Base-by-base conservation (phyloP, 1,140 invertebrate species). In the Metaphire vulgaris region DNA sequence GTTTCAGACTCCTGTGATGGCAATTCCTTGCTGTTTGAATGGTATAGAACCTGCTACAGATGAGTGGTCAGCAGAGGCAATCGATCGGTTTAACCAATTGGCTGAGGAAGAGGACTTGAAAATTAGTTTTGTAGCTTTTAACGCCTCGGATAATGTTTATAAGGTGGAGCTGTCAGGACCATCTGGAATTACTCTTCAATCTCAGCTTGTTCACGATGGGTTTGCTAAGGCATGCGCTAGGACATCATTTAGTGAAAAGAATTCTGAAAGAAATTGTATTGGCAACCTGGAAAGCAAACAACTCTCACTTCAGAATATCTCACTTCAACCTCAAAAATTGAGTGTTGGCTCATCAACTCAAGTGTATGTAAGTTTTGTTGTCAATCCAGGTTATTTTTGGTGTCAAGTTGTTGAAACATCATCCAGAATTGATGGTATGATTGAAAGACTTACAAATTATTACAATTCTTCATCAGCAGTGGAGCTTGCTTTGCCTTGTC, bases 301-400 rank as follows among this genome's bases (percentile, higher is more conserved):
- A 12, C 41, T 56, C 41, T 12, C 6, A 56, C 6, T 56, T 56
- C n/a, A n/a, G n/a, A n/a, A n/a, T n/a, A n/a, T n/a, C n/a, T n/a
- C n/a, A n/a, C 6, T 21, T 56, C 41, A 12, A 21, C 41, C 6
- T 56, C 41, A 56, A 56, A 21, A 12, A 6, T 21, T 56, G 41
- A 56, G 21, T 56, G 41, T 56, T 56, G 41, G 41, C 6, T 12
- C 21, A 21, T 56, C 41, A 12, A 21, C 41, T 12, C 6, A 56
- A 12, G 41, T 56, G 6, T 56, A 56, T 72, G 78, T 81, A 1
- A 71, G 74, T n/a, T 73, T 79, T 74, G 75, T 75, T 16, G 29
- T 77, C 21, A 77, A 64, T 74, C 81, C 81, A 2, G 77, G 72
- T 69, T 77, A 80, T 56, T 81, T 81, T 76, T 81, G 77, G 41